Base-by-base conservation (phyloP, 2,113 vertebrate species). In the Cettia cetti region DNA sequence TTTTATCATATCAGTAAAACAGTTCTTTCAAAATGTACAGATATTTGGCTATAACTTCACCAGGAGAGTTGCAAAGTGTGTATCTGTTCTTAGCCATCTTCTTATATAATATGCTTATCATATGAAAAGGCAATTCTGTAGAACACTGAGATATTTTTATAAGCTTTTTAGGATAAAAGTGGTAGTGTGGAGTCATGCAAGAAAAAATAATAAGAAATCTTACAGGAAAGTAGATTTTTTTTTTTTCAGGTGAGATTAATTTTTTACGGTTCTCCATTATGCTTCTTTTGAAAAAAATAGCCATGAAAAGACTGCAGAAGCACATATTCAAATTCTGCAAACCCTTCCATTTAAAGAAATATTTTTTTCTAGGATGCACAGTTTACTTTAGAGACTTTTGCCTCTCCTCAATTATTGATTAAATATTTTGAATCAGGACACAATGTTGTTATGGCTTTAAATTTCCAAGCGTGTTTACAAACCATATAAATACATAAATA, bases 191-290 rank as follows among this genome's bases (percentile, higher is more conserved):
- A 82, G n/a, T 82, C 89, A 71, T 64, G 28, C 31, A 88, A 78
- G 30, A 42, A 52, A 39, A 45, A n/a, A 45, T 42, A 57, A 45
- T n/a, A 81, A 37, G 47, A 78, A 66, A 74, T 79, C 52, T 91
- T 71, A 37, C 20, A 74, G 40, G 20, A 75, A 84, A 70, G 26
- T 50, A 61, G 8, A 28, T 60, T 84, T 93, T 91, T 60, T 84
- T 93, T 91, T 89, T 90, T 95, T 79, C 33, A 91, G 74, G 13
- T 47, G 31, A 87, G 63, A 88, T 89, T 91, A 71, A 45, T 69
- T 87, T 96, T 95, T 90, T 90, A 44, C 11, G 3, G 40, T 76
- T 94, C 85, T 95, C 15, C 83, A 22, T 88, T 87, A 12, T 30
- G 17, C 13, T 92, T 49, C 60, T 81, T 92, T 84, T 54, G 49